phyloP scores from a whole-genome alignment of 1,140 invertebrate genomes.

The Drepana arcuata region DNA sequence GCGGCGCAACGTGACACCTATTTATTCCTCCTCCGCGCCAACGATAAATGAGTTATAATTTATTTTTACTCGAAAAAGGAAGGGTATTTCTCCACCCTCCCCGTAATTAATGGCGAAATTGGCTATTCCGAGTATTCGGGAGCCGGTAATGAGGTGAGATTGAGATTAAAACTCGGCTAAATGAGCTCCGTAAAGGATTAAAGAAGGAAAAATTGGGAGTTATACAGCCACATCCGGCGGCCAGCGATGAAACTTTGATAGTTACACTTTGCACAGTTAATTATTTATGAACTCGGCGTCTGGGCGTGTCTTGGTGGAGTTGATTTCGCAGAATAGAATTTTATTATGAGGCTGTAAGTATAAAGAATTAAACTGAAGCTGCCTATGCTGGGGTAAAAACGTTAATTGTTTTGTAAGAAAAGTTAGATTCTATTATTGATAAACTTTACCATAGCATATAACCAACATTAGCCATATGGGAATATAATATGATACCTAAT shows the following conservation, averaged over 20 bases:
- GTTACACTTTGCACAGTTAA: slow-evolving; percentile 12
- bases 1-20: slow-evolving; percentile 52
- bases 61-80: slow-evolving; percentile 67
- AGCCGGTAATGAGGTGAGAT: slow-evolving; percentile 66
- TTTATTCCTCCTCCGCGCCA: slow-evolving; percentile 44
- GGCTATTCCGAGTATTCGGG: slow-evolving; percentile 65
- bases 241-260: slow-evolving; percentile 14
- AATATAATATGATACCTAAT: no score
- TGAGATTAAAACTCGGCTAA: slow-evolving; percentile 65
- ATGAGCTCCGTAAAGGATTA: slow-evolving; percentile 58
- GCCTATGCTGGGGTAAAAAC: no score
- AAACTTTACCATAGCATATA: no score
- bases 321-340: no score
- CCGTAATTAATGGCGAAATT: slow-evolving; percentile 68
- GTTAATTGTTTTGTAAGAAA: no score
- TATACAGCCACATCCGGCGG: slow-evolving; percentile 13
- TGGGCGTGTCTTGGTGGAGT: no score
- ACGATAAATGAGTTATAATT: slow-evolving; percentile 71
- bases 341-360: no score
- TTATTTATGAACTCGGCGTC: slow-evolving; percentile 12
- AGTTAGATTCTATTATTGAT: no score
- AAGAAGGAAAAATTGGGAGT: slow-evolving; percentile 49
- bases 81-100: slow-evolving; percentile 46
- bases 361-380: no score
- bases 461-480: no score